These are phyloP conservation scores for Solen grandis DNA, from an alignment of 1,140 invertebrate species.

Conservation along the genomic window DNA sequence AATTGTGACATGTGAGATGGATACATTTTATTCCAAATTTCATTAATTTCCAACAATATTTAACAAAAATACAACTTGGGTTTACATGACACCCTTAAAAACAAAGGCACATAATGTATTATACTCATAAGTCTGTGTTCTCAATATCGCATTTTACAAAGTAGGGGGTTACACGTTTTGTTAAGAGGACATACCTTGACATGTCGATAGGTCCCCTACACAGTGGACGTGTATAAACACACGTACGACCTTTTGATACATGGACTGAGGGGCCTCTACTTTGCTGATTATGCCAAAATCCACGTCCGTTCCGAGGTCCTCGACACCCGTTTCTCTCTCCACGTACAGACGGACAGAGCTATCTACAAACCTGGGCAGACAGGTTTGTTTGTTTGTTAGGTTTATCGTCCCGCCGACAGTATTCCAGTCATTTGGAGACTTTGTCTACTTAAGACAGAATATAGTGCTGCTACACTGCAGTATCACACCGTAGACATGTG, in stretches of 20 bases:
- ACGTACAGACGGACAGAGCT: conserved; percentile 70
- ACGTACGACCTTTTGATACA: neutral
- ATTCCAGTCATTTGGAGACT: too few relatives aligned
- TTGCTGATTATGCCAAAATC: neutral
- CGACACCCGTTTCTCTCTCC: conserved; percentile 32
- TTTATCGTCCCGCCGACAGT: too few relatives aligned
- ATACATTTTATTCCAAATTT: too few relatives aligned
- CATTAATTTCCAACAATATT: neutral
- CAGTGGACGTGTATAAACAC: neutral
- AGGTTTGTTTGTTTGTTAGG: conserved; percentile 58
- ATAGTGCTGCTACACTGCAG: too few relatives aligned
- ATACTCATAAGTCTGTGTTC: too few relatives aligned
- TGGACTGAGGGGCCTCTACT: neutral
- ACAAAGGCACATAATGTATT: neutral
- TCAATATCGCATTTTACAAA: too few relatives aligned
- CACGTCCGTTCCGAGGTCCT: neutral
- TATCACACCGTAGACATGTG: too few relatives aligned
- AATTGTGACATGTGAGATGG: too few relatives aligned
- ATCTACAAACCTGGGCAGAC: conserved; percentile 72
- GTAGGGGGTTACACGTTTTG: neutral
- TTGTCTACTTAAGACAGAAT: too few relatives aligned
- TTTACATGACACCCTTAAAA: neutral
- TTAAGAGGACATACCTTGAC: neutral
- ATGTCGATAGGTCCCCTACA: neutral
- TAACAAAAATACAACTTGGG: neutral